phyloP scores from a whole-genome alignment of 2,113 vertebrate genomes.

The Oxygymnocypris stewartii region DNA sequence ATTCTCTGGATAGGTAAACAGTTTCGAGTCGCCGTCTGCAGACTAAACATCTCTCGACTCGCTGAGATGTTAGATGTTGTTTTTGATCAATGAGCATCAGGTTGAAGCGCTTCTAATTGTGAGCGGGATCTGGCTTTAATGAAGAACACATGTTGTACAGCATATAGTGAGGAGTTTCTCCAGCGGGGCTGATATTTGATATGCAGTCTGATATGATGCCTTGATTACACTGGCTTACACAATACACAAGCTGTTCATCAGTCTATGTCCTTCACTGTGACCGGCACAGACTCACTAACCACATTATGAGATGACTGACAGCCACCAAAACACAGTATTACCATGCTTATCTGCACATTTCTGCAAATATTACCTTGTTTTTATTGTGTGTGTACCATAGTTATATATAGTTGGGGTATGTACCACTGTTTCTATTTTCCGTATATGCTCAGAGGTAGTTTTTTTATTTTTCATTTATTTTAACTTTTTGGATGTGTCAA shows the following conservation, averaged over 20 bases:
- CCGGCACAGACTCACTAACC: conserved; percentile 17
- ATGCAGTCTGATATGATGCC: conserved; percentile 29
- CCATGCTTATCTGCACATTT: not conserved
- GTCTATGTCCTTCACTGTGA: conserved; percentile 50
- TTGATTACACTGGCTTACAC: conserved; percentile 48
- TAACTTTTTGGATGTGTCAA: no score
- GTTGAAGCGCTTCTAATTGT: conserved; percentile 8
- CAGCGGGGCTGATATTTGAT: conserved; percentile 27
- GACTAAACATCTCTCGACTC: conserved; percentile 13
- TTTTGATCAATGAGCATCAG: conserved; percentile 15
- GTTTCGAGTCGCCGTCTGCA: not conserved
- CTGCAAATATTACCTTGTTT: not conserved
- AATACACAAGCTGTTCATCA: conserved; percentile 54
- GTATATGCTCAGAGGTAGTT: no score
- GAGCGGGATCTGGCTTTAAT: conserved; percentile 5
- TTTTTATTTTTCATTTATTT: no score
- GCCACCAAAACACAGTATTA: not conserved
- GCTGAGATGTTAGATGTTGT: conserved; percentile 24
- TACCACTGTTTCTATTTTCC: not conserved
- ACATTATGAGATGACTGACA: not conserved
- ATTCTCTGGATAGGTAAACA: not conserved
- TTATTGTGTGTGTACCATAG: not conserved
- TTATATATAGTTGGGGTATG: not conserved
- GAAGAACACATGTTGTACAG: conserved; percentile 46
- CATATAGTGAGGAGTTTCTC: conserved; percentile 27